Conservation (phyloP, 2,888 invertebrate species). For the Diarsia rubi region DNA sequence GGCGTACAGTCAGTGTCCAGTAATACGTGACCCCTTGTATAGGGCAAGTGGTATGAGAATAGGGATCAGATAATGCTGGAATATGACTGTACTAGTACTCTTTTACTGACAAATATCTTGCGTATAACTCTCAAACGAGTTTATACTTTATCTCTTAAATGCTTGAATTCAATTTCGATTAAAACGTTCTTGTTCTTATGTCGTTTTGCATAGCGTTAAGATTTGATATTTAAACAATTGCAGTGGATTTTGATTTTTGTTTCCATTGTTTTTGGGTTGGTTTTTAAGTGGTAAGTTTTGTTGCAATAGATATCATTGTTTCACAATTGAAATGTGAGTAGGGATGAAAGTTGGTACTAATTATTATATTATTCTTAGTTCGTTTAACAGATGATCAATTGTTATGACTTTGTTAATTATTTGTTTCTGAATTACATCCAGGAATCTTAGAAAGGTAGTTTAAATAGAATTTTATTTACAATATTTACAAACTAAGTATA, state of each 20-base stretch:
- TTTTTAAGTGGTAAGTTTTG: constrained; percentile 60
- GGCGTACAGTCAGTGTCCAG: constrained; percentile 67
- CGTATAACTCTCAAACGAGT: constrained; percentile 63
- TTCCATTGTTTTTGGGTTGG: constrained; percentile 54
- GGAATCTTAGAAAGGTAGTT: not conserved
- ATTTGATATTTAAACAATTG: constrained; percentile 35
- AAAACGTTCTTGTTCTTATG: constrained; percentile 14
- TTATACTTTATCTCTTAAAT: constrained; percentile 54
- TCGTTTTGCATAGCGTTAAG: constrained; percentile 21
- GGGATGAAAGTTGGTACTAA: constrained; percentile 73
- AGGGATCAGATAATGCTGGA: no score
- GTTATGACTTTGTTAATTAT: constrained; percentile 32
- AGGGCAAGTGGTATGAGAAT: no score
- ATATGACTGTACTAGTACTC: constrained; percentile 61
- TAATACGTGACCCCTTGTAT: no score
- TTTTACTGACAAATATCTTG: constrained; percentile 79
- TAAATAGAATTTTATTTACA: no score
- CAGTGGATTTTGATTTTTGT: constrained; percentile 64
- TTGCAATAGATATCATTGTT: constrained; percentile 83
- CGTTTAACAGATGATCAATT: constrained; percentile 64
- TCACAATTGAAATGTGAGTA: constrained; percentile 85
- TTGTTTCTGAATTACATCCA: not conserved
- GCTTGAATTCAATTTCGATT: constrained; percentile 42
- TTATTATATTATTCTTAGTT: constrained; percentile 76
- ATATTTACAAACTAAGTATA: no score